A percentile compares a stretch with the other conserved stretches of the same genome.
Evolutionary conservation across 2,888 invertebrate species (phyloP).

Genomic region (Heterodera filipjevi): DNA sequence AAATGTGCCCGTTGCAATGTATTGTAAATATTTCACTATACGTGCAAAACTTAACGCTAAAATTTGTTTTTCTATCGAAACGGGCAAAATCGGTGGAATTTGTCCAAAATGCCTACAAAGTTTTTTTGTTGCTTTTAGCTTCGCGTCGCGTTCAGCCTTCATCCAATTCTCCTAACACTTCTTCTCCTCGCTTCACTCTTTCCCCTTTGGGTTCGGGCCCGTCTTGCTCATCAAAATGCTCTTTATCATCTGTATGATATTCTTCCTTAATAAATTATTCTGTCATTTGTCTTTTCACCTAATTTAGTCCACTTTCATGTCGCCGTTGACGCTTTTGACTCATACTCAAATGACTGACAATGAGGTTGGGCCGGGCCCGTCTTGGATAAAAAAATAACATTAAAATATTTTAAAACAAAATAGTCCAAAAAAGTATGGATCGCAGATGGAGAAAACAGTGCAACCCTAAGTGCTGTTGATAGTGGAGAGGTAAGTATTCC

Average conservation of each 20-base stretch:
- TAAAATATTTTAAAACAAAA: not conserved
- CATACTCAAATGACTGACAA: not conserved
- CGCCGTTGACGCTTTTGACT: not conserved
- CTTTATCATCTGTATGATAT: not conserved
- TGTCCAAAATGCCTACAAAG: not conserved
- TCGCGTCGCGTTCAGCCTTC: not conserved
- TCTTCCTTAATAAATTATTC: no score
- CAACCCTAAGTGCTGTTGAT: no score
- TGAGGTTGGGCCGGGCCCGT: not conserved
- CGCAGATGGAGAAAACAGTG: no score
- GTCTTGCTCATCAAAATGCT: not conserved
- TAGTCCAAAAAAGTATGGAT: no score
- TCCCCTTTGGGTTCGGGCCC: not conserved
- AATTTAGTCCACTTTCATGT: slow-evolving; percentile 6
- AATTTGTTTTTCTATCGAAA: no score
- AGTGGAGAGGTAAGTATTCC: no score
- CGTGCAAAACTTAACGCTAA: no score
- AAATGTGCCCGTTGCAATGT: no score
- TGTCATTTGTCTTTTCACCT: no score
- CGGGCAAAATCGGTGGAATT: no score
- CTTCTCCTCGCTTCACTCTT: not conserved
- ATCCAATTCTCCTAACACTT: not conserved
- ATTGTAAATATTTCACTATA: no score
- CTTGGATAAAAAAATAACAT: not conserved
- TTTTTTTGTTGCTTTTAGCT: not conserved